Evolutionary conservation across 2,797 vertebrate genomes (phyloP), one percentile per base, ranked within the genome.

Genomic region (Gouania willdenowi): DNA sequence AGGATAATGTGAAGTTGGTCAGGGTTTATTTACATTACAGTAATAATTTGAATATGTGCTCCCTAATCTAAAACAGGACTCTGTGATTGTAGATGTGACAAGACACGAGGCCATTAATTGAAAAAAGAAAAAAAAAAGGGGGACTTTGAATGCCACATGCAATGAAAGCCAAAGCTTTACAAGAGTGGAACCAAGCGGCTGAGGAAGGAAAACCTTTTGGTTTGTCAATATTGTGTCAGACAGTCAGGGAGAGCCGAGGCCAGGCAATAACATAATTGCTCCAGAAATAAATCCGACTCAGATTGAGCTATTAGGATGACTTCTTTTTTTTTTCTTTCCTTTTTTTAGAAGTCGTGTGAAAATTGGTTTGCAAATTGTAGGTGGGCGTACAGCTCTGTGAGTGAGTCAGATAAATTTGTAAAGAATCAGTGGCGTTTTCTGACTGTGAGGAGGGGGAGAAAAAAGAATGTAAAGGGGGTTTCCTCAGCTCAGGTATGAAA

Each of bases 171-270:
- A 29, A 20, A 8, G 9, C 4, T 45, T 3, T 0, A 18, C 34
- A 2, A 0, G 4, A 12, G 18, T 31, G 25, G 18, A 49, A 19
- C 16, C 35, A 26, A 41, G 28, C 35, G 27, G 30, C 27, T 20
- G 8, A 11, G 17, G 14, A 26, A 17, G 9, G 12, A 24, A n/a
- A 41, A 43, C 32, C 36, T 46, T 39, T 38, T 10, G 8, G 5
- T 31, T 23, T 15, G 6, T 58, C 48, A 17, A 53, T 42, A 37
- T 40, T 17, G 25, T 8, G 5, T 58, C 10, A 40, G 32, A 36
- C 5, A 33, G 9, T 21, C 8, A 2, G 22, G 13, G 35, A 43
- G 4, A 14, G 39, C 22, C n/a, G 29, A n/a, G 8, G 5, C 2
- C 4, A 6, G 19, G 19, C 17, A 17, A 35, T 39, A 40, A 8